Evolutionary conservation across 2,113 vertebrate genomes (phyloP), one percentile per base, ranked within the genome.

Genomic region (Formicarius rufipectus): DNA sequence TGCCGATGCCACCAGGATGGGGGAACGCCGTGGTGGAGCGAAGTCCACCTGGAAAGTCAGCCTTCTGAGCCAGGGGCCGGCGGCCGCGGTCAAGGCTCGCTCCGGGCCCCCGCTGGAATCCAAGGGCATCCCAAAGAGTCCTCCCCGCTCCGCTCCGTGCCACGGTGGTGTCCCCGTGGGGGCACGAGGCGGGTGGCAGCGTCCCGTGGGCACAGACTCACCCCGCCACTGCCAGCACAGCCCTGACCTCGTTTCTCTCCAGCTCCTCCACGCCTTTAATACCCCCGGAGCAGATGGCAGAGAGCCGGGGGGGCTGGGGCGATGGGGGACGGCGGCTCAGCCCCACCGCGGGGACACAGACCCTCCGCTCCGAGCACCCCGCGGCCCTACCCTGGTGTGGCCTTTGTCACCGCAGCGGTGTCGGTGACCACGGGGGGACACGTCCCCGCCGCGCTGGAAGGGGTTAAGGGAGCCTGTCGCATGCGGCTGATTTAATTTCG

Each of bases 351-450:
- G 75, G 44, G 22, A 47, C 47, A 47, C 47, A 47, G 21, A 45
- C 7, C 30, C 40, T 42, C n/a, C n/a, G n/a, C 56, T 40, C 79
- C 15, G 2, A 5, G 21, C n/a, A 2, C 28, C 69, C 27, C 55
- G 1, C 0, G 2, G 5, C 19, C 75, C 63, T 0, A 4, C 35
- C 33, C 49, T 3, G 1, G 27, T 0, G 2, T 24, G 21, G 28
- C 37, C 14, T 31, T 25, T 6, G 2, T 50, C 10, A 1, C 35
- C 4, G 1, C 0, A 2, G 31, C 7, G 2, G 27, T 28, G 49
- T n/a, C 1, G 0, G 52, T 47, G 45, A 20, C 66, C 1, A 1
- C 0, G 2, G n/a, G 3, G 28, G 40, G 14, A 6, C 2, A 0
- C 0, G 1, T 28, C 40, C 14, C 62, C 9, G 0, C 37, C 0